Conservation (phyloP, 2,113 vertebrate genomes). For the Spilogale gracilis region DNA sequence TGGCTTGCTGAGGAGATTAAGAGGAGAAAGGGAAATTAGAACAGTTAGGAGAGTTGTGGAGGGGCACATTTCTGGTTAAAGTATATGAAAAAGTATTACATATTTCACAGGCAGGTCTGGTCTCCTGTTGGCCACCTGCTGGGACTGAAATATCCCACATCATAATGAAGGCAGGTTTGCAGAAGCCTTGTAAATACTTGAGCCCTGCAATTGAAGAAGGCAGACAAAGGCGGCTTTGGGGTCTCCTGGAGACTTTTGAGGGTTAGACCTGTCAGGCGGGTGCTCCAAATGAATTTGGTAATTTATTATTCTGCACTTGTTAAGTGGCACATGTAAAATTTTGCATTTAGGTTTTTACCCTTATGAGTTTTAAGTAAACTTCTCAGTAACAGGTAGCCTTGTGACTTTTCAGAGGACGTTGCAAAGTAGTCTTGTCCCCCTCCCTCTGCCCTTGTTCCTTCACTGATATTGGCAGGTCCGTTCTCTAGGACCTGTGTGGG, state of each 20-base stretch:
- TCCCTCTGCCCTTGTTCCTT: conserved; percentile 76
- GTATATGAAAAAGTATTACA: conserved; percentile 91
- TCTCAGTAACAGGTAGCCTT: conserved; percentile 90
- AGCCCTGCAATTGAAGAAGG: conserved; percentile 87
- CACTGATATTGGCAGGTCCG: conserved; percentile 78
- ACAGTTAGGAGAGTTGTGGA: conserved; percentile 89
- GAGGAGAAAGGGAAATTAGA: conserved; percentile 94
- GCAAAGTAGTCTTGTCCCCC: conserved; percentile 87
- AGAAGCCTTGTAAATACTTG: conserved; percentile 94
- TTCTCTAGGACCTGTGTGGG: conserved; percentile 76
- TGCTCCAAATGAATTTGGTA: conserved; percentile 66
- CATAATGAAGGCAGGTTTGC: conserved; percentile 93
- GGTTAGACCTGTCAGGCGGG: conserved; percentile 65
- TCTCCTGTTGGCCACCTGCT: conserved; percentile 93
- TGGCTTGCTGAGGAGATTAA: conserved; percentile 93
- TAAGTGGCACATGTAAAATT: conserved; percentile 76
- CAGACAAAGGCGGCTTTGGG: conserved; percentile 88
- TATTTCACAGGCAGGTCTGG: conserved; percentile 92
- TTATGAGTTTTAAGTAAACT: conserved; percentile 75
- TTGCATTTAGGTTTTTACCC: conserved; percentile 75
- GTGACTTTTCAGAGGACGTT: conserved; percentile 92
- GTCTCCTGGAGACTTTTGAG: conserved; percentile 83
- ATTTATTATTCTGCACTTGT: conserved; percentile 75
- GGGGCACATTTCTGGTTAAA: conserved; percentile 93
- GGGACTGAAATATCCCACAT: conserved; percentile 93